Evolutionary conservation across 2,797 vertebrate species (phyloP), one percentile per base, ranked within the genome.

Genomic region (Macrochelys suwanniensis): DNA sequence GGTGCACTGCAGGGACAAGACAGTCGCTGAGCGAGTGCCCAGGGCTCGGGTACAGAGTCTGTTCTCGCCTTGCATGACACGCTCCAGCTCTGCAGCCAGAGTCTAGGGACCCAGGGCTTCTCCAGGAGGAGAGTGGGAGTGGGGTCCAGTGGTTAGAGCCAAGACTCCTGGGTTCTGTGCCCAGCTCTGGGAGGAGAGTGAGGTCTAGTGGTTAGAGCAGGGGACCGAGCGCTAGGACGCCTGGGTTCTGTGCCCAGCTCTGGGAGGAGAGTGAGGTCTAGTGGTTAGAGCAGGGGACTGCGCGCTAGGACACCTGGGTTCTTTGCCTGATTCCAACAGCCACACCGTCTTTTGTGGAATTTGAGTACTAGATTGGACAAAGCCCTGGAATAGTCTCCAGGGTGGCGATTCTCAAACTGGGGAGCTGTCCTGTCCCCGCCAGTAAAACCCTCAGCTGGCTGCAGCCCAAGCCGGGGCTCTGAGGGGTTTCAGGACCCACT

Each of bases 1-100:
- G 26, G 78, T 97, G 94, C 68, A 97, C 97, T 97, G 65, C 8
- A 53, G 45, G 49, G 16, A 51, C 37, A 74, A 86, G 45, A 56
- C 25, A 83, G 33, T 42, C 26, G 49, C 49, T 57, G 59, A 31
- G 83, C 11, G 5, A 42, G 65, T 6, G 11, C 19, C n/a, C n/a
- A 23, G 28, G 3, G 57, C 57, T 59, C 3, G 6, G 57, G 57
- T 31, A 31, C n/a, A 23, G 33, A 65, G 61, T 65, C 61, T 65
- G n/a, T 71, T 71, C n/a, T 71, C 65, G 23, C 19, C 19, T 5
- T 11, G 65, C n/a, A 71, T 21, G n/a, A 71, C n/a, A 21, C 17
- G 2, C 37, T 19, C 61, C 61, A 10, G 9, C 65, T 42, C n/a
- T 42, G 65, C 9, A 37, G 61, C 17, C n/a, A 68, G 16, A n/a